phyloP scores from a whole-genome alignment of 2,797 vertebrate species.

The Girardinus metallicus region DNA sequence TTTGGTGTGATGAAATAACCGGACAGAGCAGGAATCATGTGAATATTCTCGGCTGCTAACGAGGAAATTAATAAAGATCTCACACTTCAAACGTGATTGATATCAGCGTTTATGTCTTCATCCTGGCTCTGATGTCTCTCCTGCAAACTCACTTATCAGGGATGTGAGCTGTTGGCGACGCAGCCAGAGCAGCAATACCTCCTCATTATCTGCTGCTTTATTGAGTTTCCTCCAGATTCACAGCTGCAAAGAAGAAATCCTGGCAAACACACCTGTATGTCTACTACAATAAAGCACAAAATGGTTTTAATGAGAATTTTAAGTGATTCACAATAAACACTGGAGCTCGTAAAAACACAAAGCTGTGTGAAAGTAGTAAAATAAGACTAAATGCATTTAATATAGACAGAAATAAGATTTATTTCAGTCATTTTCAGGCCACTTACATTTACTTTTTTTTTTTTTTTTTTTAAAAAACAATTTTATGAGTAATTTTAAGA shows the following conservation, averaged over 20 bases:
- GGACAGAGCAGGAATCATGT: conserved; percentile 19
- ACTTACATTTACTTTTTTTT: too few relatives aligned
- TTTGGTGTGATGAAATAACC: conserved; percentile 40
- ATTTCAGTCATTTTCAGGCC: too few relatives aligned
- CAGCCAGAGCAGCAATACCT: conserved; percentile 38
- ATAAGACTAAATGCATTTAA: too few relatives aligned
- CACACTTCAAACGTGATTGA: conserved; percentile 23
- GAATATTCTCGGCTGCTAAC: conserved; percentile 22
- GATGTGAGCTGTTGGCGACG: conserved; percentile 46
- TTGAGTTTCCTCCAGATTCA: conserved; percentile 39
- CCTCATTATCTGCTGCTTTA: conserved; percentile 61
- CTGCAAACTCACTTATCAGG: conserved; percentile 2
- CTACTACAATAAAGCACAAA: background rate
- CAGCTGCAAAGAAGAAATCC: conserved; percentile 36
- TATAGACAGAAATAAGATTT: too few relatives aligned
- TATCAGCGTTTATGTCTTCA: conserved; percentile 19
- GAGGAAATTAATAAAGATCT: conserved; percentile 16
- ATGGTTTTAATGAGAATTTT: background rate
- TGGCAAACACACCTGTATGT: background rate
- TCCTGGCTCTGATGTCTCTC: background rate
- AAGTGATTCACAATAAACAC: background rate
- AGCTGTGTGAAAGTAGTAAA: background rate
- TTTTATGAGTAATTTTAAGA: too few relatives aligned
- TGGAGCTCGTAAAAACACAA: background rate
- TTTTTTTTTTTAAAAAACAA: too few relatives aligned